These are phyloP conservation scores for Mesocricetus auratus DNA, from an alignment of 2,113 vertebrate species.

Conservation along the genomic window DNA sequence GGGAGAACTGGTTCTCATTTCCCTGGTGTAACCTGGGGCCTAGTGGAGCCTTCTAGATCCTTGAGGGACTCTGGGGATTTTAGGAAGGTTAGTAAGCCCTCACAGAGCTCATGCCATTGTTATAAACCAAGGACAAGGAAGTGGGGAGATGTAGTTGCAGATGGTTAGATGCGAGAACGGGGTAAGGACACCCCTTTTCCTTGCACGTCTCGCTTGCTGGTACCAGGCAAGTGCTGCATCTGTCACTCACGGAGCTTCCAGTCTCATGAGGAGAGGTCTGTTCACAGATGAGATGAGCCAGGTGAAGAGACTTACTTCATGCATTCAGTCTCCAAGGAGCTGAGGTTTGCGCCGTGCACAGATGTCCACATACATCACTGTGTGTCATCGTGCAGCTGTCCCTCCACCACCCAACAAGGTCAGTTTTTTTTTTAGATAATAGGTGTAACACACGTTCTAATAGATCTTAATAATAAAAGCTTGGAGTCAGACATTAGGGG, in stretches of 20 bases:
- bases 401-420: background rate
- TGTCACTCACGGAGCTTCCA: background rate
- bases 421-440: background rate
- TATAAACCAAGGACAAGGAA: background rate
- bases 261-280: background rate
- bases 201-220: rapidly evolving
- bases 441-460: too few species aligned
- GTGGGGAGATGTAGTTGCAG: background rate
- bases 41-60: background rate
- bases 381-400: background rate
- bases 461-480: too few species aligned
- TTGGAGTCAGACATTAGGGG: too few species aligned
- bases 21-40: background rate
- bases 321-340: background rate
- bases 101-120: background rate
- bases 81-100: background rate
- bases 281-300: background rate
- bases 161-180: background rate
- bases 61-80: background rate
- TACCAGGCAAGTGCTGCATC: background rate
- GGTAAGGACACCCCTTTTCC: background rate
- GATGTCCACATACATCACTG: too few species aligned
- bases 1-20: background rate
- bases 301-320: background rate
- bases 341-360: too few species aligned